Evolutionary conservation across 2,888 invertebrate genomes (phyloP).

Genomic region (Protodeltote pygarga): DNA sequence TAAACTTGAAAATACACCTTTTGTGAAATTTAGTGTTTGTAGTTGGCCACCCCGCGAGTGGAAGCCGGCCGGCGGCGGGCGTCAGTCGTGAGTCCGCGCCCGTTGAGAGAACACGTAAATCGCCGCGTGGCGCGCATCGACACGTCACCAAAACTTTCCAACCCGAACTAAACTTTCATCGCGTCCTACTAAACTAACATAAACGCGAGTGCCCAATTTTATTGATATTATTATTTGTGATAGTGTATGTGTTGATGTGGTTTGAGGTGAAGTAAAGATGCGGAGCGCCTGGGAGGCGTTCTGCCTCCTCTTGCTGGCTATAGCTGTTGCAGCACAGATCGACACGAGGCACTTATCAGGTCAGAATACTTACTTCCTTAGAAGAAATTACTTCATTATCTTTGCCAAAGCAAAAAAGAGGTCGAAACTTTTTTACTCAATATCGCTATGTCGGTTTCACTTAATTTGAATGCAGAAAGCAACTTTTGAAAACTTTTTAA

Average conservation of each 20-base stretch:
- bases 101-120: conserved; percentile 41
- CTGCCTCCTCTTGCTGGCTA: conserved; percentile 74
- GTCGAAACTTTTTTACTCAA: background rate
- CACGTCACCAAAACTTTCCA: conserved; percentile 81
- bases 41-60: conserved; percentile 47
- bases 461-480: conserved; percentile 6
- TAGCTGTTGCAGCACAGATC: conserved; percentile 70
- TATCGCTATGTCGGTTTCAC: background rate
- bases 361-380: conserved; percentile 46
- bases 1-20: conserved; percentile 20
- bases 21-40: conserved; percentile 17
- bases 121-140: conserved; percentile 51
- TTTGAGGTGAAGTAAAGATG: conserved; percentile 76
- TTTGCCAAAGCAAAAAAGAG: background rate
- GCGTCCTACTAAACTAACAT: conserved; percentile 50
- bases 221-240: conserved; percentile 63
- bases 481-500: conserved; percentile 5
- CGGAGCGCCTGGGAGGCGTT: conserved; percentile 82
- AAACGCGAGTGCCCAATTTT: conserved; percentile 50
- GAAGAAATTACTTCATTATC: background rate
- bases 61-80: conserved; percentile 62
- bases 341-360: conserved; percentile 83
- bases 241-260: conserved; percentile 81
- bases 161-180: conserved; percentile 71
- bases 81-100: conserved; percentile 72